Evolutionary conservation across 2,888 invertebrate genomes (phyloP), one percentile per base, ranked within the genome.

Genomic region (Megalurothrips usitatus): DNA sequence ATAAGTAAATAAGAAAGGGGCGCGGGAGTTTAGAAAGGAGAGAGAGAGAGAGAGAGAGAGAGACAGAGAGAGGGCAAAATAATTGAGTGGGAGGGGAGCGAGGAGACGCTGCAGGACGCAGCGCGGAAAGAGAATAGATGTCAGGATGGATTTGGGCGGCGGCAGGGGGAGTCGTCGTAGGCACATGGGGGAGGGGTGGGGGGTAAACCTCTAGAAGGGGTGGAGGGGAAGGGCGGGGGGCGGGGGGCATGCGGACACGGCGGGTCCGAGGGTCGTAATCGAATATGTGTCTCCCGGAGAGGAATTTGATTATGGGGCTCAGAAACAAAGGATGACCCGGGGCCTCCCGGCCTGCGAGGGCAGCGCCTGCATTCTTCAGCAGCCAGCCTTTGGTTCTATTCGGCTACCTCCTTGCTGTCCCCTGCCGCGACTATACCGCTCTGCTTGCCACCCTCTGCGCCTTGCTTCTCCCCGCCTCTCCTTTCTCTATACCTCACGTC

Each of bases 221-320:
- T 2, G n/a, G 6, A 68, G 68, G 68, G 23, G 26, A 26, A 10
- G 26, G 68, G 23, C 8, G 68, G n/a, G 10, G 68, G 68, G 68
- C 26, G 26, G 68, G 26, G 26, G 68, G 68, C 52, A 52, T 14
- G 17, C 68, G 23, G 26, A 26, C 68, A 26, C 26, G 9, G n/a
- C n/a, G 1, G 23, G 68, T 75, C 68, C 68, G 14, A 58, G 58
- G 58, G 19, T 19, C 58, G 68, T 75, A 75, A 75, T 75, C 68
- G 68, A 75, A 75, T 75, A 75, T 75, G 68, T 75, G 68, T 75
- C 68, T 75, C 68, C 68, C 68, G 68, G 68, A 26, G 26, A 75
- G 68, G 68, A 75, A 75, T 75, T 75, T 75, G 68, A 75, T 75
- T 75, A 75, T 75, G 68, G 68, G 26, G 68, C 68, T 75, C 68